phyloP scores from a whole-genome alignment of 2,888 invertebrate genomes.

The Pterostichus niger region DNA sequence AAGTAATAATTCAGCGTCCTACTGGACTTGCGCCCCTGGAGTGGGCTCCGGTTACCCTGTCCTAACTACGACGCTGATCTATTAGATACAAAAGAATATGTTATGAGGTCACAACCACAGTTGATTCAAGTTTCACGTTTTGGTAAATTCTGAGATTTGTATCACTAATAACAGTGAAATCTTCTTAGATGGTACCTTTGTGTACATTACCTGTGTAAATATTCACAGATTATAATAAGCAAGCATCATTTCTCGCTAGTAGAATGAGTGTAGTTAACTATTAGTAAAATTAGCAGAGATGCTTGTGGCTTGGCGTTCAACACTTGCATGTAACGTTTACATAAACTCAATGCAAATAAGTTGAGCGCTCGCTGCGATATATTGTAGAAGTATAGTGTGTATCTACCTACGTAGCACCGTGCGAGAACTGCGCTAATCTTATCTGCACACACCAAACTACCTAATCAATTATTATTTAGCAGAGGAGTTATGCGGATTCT shows the following conservation, averaged over 20 bases:
- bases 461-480: conserved; percentile 51
- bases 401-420: conserved; percentile 35
- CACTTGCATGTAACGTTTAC: conserved; percentile 43
- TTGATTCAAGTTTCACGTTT: no score
- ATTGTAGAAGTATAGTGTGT: conserved; percentile 16
- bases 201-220: conserved; percentile 9
- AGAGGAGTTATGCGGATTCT: conserved; percentile 40
- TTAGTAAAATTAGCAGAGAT: conserved; percentile 37
- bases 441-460: conserved; percentile 53
- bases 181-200: no score
- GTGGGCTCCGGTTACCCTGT: no score
- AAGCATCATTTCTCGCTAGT: conserved; percentile 12
- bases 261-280: conserved; percentile 35
- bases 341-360: conserved; percentile 54
- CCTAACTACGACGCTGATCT: no score
- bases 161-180: no score
- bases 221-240: conserved; percentile 17
- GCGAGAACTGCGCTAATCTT: conserved; percentile 44
- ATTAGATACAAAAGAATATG: no score
- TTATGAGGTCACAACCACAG: no score
- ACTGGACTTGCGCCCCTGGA: no score
- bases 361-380: conserved; percentile 19
- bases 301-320: conserved; percentile 36
- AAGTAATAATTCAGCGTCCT: no score
- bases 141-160: no score